Evolutionary conservation across 2,113 vertebrate genomes (phyloP), one percentile per base, ranked within the genome.

Genomic region (Petromus typicus): DNA sequence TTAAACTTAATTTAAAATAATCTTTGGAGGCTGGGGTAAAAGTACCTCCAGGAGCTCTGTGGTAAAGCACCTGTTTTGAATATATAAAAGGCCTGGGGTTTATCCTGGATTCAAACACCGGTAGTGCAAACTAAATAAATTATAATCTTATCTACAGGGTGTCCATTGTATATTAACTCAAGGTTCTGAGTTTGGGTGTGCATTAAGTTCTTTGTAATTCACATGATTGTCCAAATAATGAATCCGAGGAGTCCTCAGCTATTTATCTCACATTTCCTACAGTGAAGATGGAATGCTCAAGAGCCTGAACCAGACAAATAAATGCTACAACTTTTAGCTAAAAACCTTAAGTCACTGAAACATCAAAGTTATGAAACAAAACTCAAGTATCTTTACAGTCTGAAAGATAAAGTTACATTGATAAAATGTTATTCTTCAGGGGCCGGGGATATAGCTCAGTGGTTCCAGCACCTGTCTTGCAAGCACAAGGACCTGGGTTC

Each of bases 191-290:
- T 48, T 82, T 32, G 11, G 45, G 64, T 86, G 69, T 91, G 84
- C 27, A 90, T 56, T 90, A 37, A 66, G 1, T 61, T 95, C 40
- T 92, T 92, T 86, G 54, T 48, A 92, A 90, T 67, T 87, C 37
- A 69, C 9, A 81, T 2, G 5, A 75, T 92, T 95, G 96, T 92
- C 79, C 86, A 69, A 84, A 94, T 61, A 96, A 89, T 45, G 25
- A 96, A 85, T 91, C 93, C 54, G 64, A 90, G 34, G 40, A 90
- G 17, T 92, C 37, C 81, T 84, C 10, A 66, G 66, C 14, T 73
- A 37, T 40, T 71, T 76, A 56, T 48, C 27, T 40, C 48, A 43
- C 14, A 32, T 7, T 6, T 59, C 40, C 66, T 59, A 27, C 30
- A 92, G 61, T 45, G 59, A 93, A 59, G 63, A 7, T 45, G 23